Evolutionary conservation across 2,888 invertebrate species (phyloP).

Genomic region (Tridacna gigas): DNA sequence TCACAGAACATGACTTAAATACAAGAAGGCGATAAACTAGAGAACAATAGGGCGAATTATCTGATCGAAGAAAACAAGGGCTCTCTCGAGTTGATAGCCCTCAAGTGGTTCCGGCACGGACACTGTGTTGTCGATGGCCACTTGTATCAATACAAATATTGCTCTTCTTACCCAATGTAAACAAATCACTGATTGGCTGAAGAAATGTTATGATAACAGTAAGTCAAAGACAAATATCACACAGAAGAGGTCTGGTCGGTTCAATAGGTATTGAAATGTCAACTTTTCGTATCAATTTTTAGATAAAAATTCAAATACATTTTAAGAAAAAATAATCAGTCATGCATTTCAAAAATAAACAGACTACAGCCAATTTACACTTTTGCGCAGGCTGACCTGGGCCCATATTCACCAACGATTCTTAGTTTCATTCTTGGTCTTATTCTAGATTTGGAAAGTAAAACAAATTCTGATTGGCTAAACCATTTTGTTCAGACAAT

Average conservation of each 20-base stretch:
- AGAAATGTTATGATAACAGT: slow-evolving; percentile 20
- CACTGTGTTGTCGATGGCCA: slow-evolving; percentile 9
- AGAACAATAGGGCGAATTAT: too few species aligned
- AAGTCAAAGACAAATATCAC: slow-evolving; percentile 18
- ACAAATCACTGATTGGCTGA: slow-evolving; percentile 16
- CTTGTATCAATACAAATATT: slow-evolving; percentile 17
- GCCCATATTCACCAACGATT: too few species aligned
- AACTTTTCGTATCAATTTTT: neutral
- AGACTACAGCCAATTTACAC: too few species aligned
- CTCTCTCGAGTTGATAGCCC: neutral
- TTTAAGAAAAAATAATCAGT: too few species aligned
- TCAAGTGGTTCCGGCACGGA: slow-evolving; percentile 1
- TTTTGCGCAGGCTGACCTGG: too few species aligned
- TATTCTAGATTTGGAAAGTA: too few species aligned
- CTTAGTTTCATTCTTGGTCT: too few species aligned
- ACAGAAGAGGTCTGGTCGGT: neutral
- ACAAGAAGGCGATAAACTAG: too few species aligned
- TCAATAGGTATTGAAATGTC: slow-evolving; percentile 15
- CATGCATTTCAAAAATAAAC: too few species aligned
- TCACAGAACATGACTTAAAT: too few species aligned
- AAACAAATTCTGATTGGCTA: too few species aligned
- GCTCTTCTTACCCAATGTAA: slow-evolving; percentile 3
- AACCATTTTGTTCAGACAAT: too few species aligned
- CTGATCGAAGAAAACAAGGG: neutral
- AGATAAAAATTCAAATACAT: neutral